phyloP scores from a whole-genome alignment of 2,888 invertebrate genomes.

The Dryococelus australis region DNA sequence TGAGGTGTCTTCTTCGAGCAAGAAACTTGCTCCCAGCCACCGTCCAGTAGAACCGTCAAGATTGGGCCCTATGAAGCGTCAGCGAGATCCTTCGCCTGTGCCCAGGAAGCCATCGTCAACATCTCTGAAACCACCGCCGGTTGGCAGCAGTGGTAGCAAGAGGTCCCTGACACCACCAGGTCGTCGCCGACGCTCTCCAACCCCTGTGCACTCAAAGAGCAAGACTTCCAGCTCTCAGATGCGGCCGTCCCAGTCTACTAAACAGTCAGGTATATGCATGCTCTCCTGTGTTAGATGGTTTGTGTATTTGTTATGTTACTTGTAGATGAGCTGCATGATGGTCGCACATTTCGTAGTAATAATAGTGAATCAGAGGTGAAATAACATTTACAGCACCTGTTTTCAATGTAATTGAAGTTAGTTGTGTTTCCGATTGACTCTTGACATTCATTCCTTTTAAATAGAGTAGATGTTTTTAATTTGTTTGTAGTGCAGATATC shows the following conservation, averaged over 20 bases:
- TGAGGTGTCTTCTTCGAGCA: neutral
- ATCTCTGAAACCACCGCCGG: neutral
- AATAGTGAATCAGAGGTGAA: too few species aligned
- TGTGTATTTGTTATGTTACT: too few species aligned
- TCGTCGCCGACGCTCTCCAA: conserved; percentile 40
- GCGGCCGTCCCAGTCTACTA: conserved; percentile 28
- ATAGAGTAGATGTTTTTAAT: too few species aligned
- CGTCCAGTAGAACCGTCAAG: neutral
- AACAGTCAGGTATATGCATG: conserved; percentile 32
- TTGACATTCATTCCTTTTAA: too few species aligned
- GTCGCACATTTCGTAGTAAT: too few species aligned
- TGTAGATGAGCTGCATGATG: too few species aligned
- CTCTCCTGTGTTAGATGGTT: too few species aligned
- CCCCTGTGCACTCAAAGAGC: conserved; percentile 38
- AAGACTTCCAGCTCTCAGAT: conserved; percentile 19
- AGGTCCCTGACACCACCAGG: conserved; percentile 40
- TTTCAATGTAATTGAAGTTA: too few species aligned
- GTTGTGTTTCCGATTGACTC: too few species aligned
- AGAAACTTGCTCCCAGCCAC: neutral
- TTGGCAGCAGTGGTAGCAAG: conserved; percentile 31
- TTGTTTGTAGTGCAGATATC: too few species aligned
- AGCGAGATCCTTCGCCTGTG: conserved; percentile 36
- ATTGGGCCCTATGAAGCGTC: conserved; percentile 25
- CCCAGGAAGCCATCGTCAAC: neutral
- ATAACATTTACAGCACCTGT: too few species aligned